A percentile compares a stretch with the other conserved stretches of the same genome.
phyloP scores from a whole-genome alignment of 1,140 invertebrate species.

The Bombus waltoni region DNA sequence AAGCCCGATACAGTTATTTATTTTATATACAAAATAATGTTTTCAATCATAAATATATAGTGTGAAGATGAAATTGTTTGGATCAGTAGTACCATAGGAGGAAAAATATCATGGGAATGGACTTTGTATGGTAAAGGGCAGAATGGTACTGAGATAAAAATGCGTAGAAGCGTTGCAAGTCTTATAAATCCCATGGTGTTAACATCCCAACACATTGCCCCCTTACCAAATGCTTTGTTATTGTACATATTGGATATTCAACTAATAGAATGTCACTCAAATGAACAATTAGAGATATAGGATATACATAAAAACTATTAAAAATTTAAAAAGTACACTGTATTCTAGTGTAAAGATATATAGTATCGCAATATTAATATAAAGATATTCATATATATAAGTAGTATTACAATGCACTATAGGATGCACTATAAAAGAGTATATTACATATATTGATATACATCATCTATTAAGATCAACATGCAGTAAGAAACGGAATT shows the following conservation, averaged over 20 bases:
- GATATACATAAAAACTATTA: slow-evolving; percentile 17
- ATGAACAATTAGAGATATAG: slow-evolving; percentile 36
- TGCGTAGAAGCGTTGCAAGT: slow-evolving; percentile 68
- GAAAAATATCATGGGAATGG: slow-evolving; percentile 73
- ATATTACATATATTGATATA: not conserved
- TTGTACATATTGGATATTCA: slow-evolving; percentile 66
- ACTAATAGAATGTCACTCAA: slow-evolving; percentile 59
- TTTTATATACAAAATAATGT: slow-evolving; percentile 6
- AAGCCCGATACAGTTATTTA: not conserved
- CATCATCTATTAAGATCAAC: not conserved
- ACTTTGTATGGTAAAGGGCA: slow-evolving; percentile 62
- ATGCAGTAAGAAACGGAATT: not conserved
- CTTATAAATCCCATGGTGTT: slow-evolving; percentile 63
- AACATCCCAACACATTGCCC: slow-evolving; percentile 59
- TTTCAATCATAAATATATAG: slow-evolving; percentile 59
- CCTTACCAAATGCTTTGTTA: slow-evolving; percentile 68
- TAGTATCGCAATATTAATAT: slow-evolving; percentile 23
- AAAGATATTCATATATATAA: not conserved
- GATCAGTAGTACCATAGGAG: slow-evolving; percentile 63
- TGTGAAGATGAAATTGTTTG: slow-evolving; percentile 71
- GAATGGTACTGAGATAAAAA: slow-evolving; percentile 68
- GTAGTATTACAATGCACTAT: not conserved
- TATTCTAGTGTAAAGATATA: slow-evolving; percentile 7
- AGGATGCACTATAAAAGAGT: slow-evolving; percentile 8
- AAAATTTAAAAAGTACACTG: slow-evolving; percentile 16